Evolutionary conservation across 2,797 vertebrate genomes (phyloP), one percentile per base, ranked within the genome.

Genomic region (Rhynchonycteris naso): DNA sequence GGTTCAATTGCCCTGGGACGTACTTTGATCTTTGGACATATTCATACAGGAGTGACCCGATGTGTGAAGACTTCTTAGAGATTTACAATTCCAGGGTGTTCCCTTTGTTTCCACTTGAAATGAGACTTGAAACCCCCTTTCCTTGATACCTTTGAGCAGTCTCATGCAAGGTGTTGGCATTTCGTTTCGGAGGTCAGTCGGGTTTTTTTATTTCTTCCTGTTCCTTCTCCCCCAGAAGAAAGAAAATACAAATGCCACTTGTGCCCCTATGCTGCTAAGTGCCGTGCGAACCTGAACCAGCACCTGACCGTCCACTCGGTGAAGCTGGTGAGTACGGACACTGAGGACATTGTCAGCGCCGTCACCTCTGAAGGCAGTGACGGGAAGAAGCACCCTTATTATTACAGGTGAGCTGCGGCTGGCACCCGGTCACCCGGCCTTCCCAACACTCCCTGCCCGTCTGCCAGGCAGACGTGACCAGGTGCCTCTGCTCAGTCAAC

Each of bases 211-310:
- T 76, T 90, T 52, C 76, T 52, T 54, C 74, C 92, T 92, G 22
- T 93, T 75, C 8, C 18, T 89, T 82, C 33, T 81, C 78, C 95
- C 68, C 9, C 99, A 99, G 99, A 99, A 95, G 99, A 99, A 98
- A 99, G 99, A 98, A 99, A 99, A 98, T 99, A 99, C 98, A 99
- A 99, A 98, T 99, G 99, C 99, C 99, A 99, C 98, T 98, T 99
- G 99, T 99, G 99, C 99, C 99, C 99, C 96, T 99, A 99, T 50
- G 99, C 99, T 98, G 99, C 99, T 98, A 99, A 99, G 99, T 99
- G 99, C 98, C 99, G 99, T 97, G 99, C 99, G 94, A 99, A 99
- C 98, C 99, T 99, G 98, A 99, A 99, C 99, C 99, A 99, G 98
- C 99, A 99, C 98, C 98, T 99, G 98, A 99, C 99, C 16, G 99